These are phyloP conservation scores for Empidonax alnorum DNA, from an alignment of 2,113 vertebrate species.

Conservation along the genomic window DNA sequence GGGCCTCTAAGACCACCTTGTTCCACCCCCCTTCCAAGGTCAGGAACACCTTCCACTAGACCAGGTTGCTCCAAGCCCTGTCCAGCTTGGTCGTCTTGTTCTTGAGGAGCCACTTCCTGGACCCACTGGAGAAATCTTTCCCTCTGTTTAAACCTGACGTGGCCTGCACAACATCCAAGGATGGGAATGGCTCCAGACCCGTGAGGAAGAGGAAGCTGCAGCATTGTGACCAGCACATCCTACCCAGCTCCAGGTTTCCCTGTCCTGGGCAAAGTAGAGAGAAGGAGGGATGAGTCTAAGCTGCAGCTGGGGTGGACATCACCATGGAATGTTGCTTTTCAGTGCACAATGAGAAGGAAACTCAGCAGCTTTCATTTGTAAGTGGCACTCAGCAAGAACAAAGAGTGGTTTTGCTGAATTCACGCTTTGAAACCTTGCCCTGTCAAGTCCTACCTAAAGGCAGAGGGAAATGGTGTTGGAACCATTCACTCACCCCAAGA, in stretches of 20 bases:
- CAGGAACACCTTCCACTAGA: neutral
- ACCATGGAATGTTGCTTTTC: neutral
- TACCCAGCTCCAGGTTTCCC: neutral
- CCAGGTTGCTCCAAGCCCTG: neutral
- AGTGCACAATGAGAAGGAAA: neutral
- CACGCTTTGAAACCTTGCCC: neutral
- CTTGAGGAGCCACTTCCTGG: neutral
- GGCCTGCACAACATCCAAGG: accelerated
- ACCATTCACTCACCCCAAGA: accelerated
- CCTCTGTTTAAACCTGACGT: neutral
- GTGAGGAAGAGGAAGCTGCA: accelerated
- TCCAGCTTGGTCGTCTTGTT: neutral
- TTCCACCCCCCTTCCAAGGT: neutral
- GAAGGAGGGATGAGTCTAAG: neutral
- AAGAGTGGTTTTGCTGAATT: neutral
- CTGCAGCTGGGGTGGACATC: neutral
- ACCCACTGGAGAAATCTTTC: neutral
- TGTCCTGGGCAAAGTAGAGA: accelerated
- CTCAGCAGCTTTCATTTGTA: neutral
- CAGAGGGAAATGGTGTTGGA: neutral
- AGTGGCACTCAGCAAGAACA: neutral
- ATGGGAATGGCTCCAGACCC: neutral
- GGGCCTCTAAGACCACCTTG: neutral
- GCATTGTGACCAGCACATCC: accelerated
- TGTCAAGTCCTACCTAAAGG: neutral